Percentiles rank a stretch among this genome's conserved stretches.
Evolutionary conservation across 2,888 invertebrate species (phyloP).

Genomic region (Mystacides longicornis): DNA sequence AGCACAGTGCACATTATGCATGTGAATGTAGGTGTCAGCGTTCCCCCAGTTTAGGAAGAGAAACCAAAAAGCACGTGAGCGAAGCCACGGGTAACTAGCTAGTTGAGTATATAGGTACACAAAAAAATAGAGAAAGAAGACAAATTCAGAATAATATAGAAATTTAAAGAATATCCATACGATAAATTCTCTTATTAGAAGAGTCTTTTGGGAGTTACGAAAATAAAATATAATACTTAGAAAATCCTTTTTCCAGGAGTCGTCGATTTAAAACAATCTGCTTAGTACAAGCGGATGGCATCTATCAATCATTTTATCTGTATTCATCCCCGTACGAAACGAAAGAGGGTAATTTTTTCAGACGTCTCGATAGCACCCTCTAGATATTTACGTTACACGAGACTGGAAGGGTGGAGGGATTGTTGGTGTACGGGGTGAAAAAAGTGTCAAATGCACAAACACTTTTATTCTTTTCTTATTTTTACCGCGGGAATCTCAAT

Average conservation of each 20-base stretch:
- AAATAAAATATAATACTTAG: no score
- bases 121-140: no score
- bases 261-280: conserved; percentile 1
- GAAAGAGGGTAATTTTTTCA: conserved; percentile 31
- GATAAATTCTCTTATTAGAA: no score
- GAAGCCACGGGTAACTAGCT: no score
- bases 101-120: no score
- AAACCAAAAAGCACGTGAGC: no score
- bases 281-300: neutral
- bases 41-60: no score
- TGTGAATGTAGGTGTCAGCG: no score
- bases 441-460: conserved; percentile 51
- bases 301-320: conserved; percentile 2
- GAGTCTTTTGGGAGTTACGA: no score
- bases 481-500: conserved; percentile 27
- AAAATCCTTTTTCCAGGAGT: neutral
- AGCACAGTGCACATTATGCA: no score
- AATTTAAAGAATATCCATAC: no score
- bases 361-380: conserved; percentile 48
- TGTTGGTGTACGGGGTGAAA: conserved; percentile 28
- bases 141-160: no score
- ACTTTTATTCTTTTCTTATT: conserved; percentile 41
- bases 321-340: neutral
- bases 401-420: conserved; percentile 40
- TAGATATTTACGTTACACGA: conserved; percentile 46